These are phyloP conservation scores for Agonopterix subpropinquella DNA, from an alignment of 2,888 invertebrate species.

Conservation along the genomic window DNA sequence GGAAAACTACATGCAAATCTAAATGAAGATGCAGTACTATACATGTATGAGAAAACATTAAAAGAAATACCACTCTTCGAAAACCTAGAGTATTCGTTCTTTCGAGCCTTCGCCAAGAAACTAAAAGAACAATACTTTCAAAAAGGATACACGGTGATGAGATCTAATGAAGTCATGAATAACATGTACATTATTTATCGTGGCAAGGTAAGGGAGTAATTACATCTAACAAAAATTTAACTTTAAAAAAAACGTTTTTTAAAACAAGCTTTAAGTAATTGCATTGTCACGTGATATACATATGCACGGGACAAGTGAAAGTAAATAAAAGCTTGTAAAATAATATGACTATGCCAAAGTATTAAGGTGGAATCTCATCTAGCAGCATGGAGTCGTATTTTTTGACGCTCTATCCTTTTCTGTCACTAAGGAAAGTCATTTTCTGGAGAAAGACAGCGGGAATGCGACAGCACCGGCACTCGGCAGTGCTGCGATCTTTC, in stretches of 20 bases:
- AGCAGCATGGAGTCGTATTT: no score
- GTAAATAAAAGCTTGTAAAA: no score
- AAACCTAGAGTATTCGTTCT: slow-evolving; percentile 69
- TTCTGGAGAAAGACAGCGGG: no score
- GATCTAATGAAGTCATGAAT: slow-evolving; percentile 57
- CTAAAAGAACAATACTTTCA: slow-evolving; percentile 59
- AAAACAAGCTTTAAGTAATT: no score
- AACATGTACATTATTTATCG: slow-evolving; percentile 65
- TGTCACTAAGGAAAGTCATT: no score
- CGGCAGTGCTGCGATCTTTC: no score
- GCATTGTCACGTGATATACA: no score
- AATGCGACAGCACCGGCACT: no score
- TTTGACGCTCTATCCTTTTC: no score
- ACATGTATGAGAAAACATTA: slow-evolving; percentile 71
- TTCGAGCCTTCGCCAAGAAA: slow-evolving; percentile 70
- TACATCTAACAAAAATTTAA: background rate
- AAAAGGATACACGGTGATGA: slow-evolving; percentile 63
- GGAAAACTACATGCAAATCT: slow-evolving; percentile 70
- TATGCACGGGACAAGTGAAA: no score
- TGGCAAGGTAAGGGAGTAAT: slow-evolving; percentile 46
- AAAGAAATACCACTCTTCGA: slow-evolving; percentile 71
- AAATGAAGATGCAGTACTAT: slow-evolving; percentile 70
- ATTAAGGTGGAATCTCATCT: no score
- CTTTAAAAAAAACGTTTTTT: no score
- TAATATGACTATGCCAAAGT: background rate